phyloP scores from a whole-genome alignment of 2,888 invertebrate genomes.

The Lithodes maja region DNA sequence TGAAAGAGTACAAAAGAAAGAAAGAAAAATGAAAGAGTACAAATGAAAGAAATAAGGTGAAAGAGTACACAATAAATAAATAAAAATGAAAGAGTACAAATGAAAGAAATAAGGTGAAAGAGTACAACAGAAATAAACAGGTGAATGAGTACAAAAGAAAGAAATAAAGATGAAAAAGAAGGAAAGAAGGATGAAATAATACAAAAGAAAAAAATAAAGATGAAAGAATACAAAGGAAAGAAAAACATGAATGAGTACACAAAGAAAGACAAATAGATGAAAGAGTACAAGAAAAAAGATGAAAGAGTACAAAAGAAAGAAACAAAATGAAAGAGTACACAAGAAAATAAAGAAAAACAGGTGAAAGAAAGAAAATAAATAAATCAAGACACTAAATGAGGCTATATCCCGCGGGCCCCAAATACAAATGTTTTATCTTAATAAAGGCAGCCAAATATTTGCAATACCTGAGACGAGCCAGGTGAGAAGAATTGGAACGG shows the following conservation, averaged over 20 bases:
- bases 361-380: background rate
- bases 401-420: no score
- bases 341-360: constrained; percentile 9
- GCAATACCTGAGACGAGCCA: no score
- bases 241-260: background rate
- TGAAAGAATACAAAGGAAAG: background rate
- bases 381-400: background rate
- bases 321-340: no score
- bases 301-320: background rate
- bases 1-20: background rate
- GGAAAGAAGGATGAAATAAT: background rate
- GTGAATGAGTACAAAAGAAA: background rate
- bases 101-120: background rate
- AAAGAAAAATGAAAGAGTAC: background rate
- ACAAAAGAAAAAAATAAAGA: constrained; percentile 2
- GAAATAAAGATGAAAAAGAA: background rate
- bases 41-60: background rate
- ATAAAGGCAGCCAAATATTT: no score
- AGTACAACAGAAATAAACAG: background rate
- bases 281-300: no score
- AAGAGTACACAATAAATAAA: background rate
- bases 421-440: no score
- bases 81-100: background rate
- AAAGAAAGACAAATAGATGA: background rate
- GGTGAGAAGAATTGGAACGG: no score